Evolutionary conservation across 30 jellyfish, hydroid and myxozoan genomes (phyloP).

Genomic region (Clytia hemisphaerica): DNA sequence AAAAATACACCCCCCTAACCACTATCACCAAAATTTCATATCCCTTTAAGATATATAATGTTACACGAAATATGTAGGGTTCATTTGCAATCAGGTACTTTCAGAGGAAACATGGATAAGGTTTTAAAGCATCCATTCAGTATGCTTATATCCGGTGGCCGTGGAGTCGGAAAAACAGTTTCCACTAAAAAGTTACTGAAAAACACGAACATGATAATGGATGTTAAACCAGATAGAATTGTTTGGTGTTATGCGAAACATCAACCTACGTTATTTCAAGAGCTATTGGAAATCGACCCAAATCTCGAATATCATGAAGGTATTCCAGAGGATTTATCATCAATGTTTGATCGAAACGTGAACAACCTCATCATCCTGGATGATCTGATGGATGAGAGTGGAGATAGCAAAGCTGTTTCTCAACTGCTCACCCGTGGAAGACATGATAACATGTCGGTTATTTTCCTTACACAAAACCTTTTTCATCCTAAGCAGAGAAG

Average conservation of each 20-base stretch:
- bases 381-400: constrained; percentile 25
- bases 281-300: constrained; percentile 2
- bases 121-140: constrained; percentile 11
- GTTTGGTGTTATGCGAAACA: no score
- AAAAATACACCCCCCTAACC: no score
- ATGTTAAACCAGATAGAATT: not conserved
- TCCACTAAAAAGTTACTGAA: constrained; percentile 9
- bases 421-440: constrained; percentile 18
- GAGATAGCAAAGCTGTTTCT: not conserved
- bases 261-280: constrained; percentile 2
- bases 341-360: not conserved
- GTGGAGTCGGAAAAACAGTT: constrained; percentile 32
- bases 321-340: constrained; percentile 4
- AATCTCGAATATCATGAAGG: constrained; percentile 10
- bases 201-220: not conserved
- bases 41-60: no score
- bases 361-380: constrained; percentile 6
- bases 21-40: no score
- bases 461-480: constrained; percentile 4
- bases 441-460: constrained; percentile 14
- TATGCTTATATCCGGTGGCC: constrained; percentile 27
- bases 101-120: not conserved
- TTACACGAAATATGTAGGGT: no score
- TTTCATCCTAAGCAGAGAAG: not conserved
- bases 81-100: not conserved